Percentiles rank a stretch among this genome's conserved stretches.
Conservation (phyloP, 2,888 invertebrate genomes). For the Agonopterix heracliana region DNA sequence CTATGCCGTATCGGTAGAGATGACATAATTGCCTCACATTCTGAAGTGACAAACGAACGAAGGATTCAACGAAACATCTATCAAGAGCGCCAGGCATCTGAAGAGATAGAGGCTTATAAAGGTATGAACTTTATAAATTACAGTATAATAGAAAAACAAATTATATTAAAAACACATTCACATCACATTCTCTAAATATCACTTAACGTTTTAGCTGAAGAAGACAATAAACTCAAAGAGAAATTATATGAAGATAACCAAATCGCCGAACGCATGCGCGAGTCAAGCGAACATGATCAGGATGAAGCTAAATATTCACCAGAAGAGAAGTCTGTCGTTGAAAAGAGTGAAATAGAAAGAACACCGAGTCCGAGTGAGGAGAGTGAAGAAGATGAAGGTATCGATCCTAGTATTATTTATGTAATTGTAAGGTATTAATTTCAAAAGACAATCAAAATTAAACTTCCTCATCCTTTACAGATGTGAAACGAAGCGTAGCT, state of each 20-base stretch:
- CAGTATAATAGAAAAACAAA: no score
- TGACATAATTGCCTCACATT: slow-evolving; percentile 92
- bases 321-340: slow-evolving; percentile 84
- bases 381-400: slow-evolving; percentile 70
- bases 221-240: slow-evolving; percentile 70
- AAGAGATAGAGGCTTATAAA: slow-evolving; percentile 72
- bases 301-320: slow-evolving; percentile 87
- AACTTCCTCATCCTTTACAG: slow-evolving; percentile 25
- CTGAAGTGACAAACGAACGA: slow-evolving; percentile 76
- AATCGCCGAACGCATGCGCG: slow-evolving; percentile 49
- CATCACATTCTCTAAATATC: no score
- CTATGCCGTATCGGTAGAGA: slow-evolving; percentile 91
- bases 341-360: slow-evolving; percentile 78
- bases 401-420: background rate
- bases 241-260: slow-evolving; percentile 53
- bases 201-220: slow-evolving; percentile 45
- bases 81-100: slow-evolving; percentile 70
- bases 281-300: slow-evolving; percentile 56
- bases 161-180: no score
- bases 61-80: slow-evolving; percentile 72
- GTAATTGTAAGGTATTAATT: background rate
- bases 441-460: background rate
- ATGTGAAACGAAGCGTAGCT: slow-evolving; percentile 82
- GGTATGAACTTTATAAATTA: slow-evolving; percentile 29
- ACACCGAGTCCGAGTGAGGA: slow-evolving; percentile 70